Evolutionary conservation across 2,113 vertebrate genomes (phyloP).

Genomic region (Zosterops japonicus): DNA sequence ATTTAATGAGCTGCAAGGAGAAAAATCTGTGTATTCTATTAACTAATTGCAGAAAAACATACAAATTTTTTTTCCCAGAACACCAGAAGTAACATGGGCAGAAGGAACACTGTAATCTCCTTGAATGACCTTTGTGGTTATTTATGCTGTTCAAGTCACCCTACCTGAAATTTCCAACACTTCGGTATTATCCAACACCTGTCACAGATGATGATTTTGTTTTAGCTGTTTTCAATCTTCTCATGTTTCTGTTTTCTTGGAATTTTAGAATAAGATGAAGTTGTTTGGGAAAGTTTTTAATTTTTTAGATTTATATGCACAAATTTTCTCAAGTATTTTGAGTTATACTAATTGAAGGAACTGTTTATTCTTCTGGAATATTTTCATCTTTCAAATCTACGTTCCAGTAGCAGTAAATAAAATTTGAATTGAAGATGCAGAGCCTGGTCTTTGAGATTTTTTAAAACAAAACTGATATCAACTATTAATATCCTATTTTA

Average conservation of each 20-base stretch:
- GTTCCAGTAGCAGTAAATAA: neutral
- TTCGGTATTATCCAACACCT: neutral
- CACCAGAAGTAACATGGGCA: neutral
- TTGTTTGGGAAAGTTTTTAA: neutral
- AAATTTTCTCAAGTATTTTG: neutral
- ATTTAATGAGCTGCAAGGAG: neutral
- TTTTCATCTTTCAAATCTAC: neutral
- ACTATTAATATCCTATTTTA: neutral
- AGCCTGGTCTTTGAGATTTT: neutral
- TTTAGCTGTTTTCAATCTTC: neutral
- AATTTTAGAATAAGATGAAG: neutral
- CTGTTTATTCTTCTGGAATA: neutral
- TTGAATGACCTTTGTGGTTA: neutral
- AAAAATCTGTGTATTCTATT: neutral
- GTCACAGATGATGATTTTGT: neutral
- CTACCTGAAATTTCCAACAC: neutral
- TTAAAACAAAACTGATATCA: neutral
- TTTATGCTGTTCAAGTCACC: neutral
- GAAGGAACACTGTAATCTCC: neutral
- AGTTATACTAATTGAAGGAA: neutral
- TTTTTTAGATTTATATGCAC: neutral
- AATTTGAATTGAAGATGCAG: neutral
- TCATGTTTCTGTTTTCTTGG: neutral
- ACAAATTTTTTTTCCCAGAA: neutral
- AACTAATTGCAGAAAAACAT: neutral